A percentile compares a stretch with the other conserved stretches of the same genome.
phyloP scores from a whole-genome alignment of 2,888 invertebrate genomes.

The Meiosimyza platycephala region DNA sequence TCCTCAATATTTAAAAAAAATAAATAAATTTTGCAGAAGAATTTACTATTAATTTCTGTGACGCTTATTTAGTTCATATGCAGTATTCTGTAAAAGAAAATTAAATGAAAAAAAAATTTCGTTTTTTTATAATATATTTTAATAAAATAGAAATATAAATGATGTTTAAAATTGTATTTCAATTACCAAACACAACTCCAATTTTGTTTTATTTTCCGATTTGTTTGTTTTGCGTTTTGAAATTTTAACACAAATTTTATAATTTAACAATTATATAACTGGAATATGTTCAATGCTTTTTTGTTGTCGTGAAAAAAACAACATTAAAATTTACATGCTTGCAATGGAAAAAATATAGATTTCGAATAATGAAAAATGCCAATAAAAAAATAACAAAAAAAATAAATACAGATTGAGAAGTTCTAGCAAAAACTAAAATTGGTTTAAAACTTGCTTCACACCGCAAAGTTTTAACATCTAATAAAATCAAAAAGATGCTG shows the following conservation, averaged over 20 bases:
- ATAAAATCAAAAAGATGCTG: conserved; percentile 46
- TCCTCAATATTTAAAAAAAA: no score
- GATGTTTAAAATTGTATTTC: conserved; percentile 21
- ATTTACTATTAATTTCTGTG: no score
- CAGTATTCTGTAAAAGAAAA: background rate
- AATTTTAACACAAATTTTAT: conserved; percentile 13
- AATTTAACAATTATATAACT: conserved; percentile 28
- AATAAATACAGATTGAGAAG: conserved; percentile 11
- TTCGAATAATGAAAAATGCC: conserved; percentile 8
- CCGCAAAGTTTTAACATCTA: conserved; percentile 43
- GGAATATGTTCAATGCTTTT: conserved; percentile 24
- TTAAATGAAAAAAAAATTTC: conserved; percentile 8
- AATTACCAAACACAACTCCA: conserved; percentile 21
- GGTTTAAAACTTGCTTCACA: conserved; percentile 31
- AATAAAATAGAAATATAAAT: conserved; percentile 32
- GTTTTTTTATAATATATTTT: conserved; percentile 17
- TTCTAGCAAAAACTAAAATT: conserved; percentile 1
- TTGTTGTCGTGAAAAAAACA: conserved; percentile 7
- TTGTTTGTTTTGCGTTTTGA: background rate
- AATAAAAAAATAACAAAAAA: conserved; percentile 2
- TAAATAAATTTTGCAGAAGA: no score
- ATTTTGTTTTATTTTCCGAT: conserved; percentile 17
- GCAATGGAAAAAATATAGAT: conserved; percentile 18
- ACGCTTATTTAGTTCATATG: background rate
- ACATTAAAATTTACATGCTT: conserved; percentile 24